Base-by-base conservation (phyloP, 2,113 vertebrate genomes). In the Leptodactylus fuscus region DNA sequence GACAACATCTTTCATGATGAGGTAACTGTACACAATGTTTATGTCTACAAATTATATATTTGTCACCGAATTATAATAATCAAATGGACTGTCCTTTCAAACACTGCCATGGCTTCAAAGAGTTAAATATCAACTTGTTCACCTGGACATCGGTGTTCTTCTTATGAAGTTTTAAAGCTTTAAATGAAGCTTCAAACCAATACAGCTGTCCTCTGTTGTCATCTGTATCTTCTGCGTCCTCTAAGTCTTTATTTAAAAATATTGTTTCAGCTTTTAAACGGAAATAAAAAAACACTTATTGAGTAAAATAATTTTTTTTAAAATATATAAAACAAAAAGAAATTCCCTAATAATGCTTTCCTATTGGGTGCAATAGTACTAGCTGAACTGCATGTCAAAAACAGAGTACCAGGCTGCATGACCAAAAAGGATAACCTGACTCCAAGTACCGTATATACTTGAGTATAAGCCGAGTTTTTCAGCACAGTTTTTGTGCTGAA, bases 161-260 rank as follows among this genome's bases (percentile, higher is more conserved):
- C 5, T 93, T 92, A 70, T 99, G 97, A 29, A 92, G 73, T 3
- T 96, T 96, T 89, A 99, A 90, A 0, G 97, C 97, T 69, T 87
- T 94, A 34, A 95, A 97, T 89, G 95, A 97, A 2, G 92, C 91
- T 88, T 96, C 94, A 92, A 97, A 91, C 97, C 97, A 99, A 87
- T 93, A 94, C 8, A 96, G 87, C 2, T 92, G 95, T 53, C 92
- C 92, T 89, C 88, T 70, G 18, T 20, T 91, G 5, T 93, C 91
- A 2, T 93, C 90, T 11, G 91, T 44, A 88, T 94, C 90, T 92
- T 88, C 92, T 88, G 89, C 92, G 92, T 95, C 93, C 88, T 95
- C 95, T 77, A 96, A 90, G 58, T 93, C 93, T 87, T 93, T 94
- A 88, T 93, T 98, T 91, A 97, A 93, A 88, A 98, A 95, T 79